Percentiles rank a stretch among this genome's conserved stretches.
Conservation (phyloP, 2,113 vertebrate species). For the Cepphus grylle region DNA sequence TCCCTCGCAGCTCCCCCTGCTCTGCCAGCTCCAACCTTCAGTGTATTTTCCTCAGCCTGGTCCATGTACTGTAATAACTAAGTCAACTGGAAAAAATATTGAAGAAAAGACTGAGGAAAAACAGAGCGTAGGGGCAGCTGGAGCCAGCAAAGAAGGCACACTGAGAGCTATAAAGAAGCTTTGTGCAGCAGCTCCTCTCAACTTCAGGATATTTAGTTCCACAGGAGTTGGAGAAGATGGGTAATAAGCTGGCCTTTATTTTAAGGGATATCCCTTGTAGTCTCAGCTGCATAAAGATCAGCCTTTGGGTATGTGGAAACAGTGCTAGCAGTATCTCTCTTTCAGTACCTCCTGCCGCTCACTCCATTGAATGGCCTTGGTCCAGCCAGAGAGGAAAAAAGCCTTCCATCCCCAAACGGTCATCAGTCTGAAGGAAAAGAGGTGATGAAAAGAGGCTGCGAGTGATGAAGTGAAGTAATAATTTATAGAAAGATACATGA, state of each 20-base stretch:
- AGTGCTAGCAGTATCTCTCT: conserved; percentile 36
- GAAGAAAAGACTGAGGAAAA: conserved; percentile 70
- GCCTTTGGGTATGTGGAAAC: conserved; percentile 34
- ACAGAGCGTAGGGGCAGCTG: conserved; percentile 61
- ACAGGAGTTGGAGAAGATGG: conserved; percentile 58
- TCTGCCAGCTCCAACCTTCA: conserved; percentile 49
- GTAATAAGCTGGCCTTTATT: conserved; percentile 68
- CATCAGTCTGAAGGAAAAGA: conserved; percentile 38
- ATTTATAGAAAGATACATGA: conserved; percentile 29
- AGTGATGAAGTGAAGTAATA: conserved; percentile 46
- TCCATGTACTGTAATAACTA: conserved; percentile 65
- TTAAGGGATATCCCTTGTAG: conserved; percentile 60
- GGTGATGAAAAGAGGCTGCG: conserved; percentile 46
- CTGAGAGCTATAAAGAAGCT: conserved; percentile 68
- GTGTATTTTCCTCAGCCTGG: conserved; percentile 49
- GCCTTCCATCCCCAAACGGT: conserved; percentile 29
- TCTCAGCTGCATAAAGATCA: conserved; percentile 66
- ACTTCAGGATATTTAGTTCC: conserved; percentile 64
- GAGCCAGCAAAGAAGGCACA: conserved; percentile 67
- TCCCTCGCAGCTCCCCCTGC: conserved; percentile 5
- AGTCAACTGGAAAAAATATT: conserved; percentile 73
- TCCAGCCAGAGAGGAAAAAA: conserved; percentile 44
- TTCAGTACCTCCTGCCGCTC: conserved; percentile 19
- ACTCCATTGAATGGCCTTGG: background rate
- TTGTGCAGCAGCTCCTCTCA: conserved; percentile 64